These are phyloP conservation scores for Lophius americanus DNA, from an alignment of 2,797 vertebrate species.

Conservation along the genomic window DNA sequence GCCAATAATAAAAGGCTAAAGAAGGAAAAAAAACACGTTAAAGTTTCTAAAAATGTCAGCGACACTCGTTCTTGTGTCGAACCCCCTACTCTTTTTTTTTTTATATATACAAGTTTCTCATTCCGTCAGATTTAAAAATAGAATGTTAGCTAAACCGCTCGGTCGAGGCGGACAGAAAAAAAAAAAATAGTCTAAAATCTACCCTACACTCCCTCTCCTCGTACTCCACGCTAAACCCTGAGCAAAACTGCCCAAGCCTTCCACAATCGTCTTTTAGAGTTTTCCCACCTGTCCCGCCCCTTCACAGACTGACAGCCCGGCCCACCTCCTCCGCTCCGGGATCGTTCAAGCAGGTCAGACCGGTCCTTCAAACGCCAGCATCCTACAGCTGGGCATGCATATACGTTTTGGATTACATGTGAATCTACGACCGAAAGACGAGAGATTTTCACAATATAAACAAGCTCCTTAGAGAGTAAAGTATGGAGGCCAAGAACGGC, in stretches of 20 bases:
- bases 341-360: slow-evolving; percentile 12
- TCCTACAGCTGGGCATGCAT: too few species aligned
- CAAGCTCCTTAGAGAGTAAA: too few species aligned
- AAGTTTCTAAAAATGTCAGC: background rate
- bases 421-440: too few species aligned
- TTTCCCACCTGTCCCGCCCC: slow-evolving; percentile 52
- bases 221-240: too few species aligned
- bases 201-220: too few species aligned
- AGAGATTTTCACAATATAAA: too few species aligned
- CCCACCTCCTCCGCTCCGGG: background rate
- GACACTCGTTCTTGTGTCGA: background rate
- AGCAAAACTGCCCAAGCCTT: too few species aligned
- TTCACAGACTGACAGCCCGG: background rate
- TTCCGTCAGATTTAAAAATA: slow-evolving; percentile 3
- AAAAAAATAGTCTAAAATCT: too few species aligned
- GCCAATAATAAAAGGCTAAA: background rate
- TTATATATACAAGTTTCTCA: background rate
- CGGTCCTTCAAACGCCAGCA: slow-evolving; percentile 13
- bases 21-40: background rate
- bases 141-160: background rate
- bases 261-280: too few species aligned
- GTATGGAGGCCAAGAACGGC: too few species aligned
- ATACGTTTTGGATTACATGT: too few species aligned
- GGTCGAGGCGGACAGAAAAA: too few species aligned
- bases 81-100: background rate